Percentiles rank a stretch among this genome's conserved stretches.
phyloP scores from a whole-genome alignment of 37 sponge, comb jelly and placozoan species.

The Petrosia ficiformis region DNA sequence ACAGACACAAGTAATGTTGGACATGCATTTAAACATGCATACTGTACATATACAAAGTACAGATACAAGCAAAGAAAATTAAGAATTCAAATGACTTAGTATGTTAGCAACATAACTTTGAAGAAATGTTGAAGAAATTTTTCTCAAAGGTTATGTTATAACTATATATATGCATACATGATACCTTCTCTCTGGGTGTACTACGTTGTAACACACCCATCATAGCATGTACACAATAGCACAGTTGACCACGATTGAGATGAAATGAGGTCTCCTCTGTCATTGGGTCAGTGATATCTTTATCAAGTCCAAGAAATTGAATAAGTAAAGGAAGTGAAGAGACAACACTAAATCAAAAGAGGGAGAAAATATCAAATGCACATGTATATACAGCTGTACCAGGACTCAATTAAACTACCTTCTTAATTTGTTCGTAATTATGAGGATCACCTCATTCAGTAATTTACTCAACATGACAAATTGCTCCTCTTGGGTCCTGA shows the following conservation, averaged over 20 bases:
- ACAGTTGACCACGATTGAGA: background rate
- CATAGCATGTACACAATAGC: constrained; percentile 18
- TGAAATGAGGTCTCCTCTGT: background rate
- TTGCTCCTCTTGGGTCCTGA: background rate
- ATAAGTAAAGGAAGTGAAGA: constrained; percentile 20
- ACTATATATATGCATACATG: background rate
- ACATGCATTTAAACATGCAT: background rate
- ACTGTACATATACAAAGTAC: no score
- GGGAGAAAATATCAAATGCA: background rate
- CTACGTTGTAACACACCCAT: constrained; percentile 16
- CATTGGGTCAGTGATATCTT: constrained; percentile 24
- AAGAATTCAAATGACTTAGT: no score
- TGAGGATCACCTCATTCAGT: background rate
- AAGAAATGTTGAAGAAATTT: background rate
- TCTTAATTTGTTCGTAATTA: background rate
- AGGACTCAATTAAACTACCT: background rate
- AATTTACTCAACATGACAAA: background rate
- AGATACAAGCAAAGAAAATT: no score
- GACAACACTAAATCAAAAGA: background rate
- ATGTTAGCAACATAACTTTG: no score
- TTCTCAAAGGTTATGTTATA: background rate
- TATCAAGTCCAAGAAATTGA: constrained; percentile 22
- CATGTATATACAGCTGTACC: no score
- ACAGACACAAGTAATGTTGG: background rate
- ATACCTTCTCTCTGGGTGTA: background rate